These are phyloP conservation scores for Metridium senile DNA, from an alignment of 92 coral and sea anemone species.

Conservation along the genomic window DNA sequence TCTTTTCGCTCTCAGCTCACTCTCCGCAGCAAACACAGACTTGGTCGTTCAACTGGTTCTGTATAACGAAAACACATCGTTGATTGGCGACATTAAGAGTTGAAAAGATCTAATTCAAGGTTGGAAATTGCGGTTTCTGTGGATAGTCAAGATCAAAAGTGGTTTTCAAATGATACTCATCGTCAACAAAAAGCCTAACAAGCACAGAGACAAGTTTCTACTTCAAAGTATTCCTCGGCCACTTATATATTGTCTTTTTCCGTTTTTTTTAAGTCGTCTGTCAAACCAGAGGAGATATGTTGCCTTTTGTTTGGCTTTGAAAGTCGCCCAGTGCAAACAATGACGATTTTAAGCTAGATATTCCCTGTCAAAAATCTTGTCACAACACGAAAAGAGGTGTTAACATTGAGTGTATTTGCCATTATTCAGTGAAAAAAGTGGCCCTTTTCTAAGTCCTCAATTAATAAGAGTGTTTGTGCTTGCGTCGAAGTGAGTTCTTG, in stretches of 20 bases:
- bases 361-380: not conserved
- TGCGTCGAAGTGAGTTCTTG: not conserved
- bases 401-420: conserved; percentile 5
- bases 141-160: not conserved
- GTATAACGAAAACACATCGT: no score
- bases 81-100: no score
- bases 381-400: not conserved
- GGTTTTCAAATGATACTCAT: conserved; percentile 3
- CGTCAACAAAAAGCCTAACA: not conserved
- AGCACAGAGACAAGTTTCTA: not conserved
- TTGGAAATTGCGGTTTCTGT: not conserved
- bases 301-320: not conserved
- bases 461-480: not conserved
- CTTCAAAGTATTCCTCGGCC: not conserved
- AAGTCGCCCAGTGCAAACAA: not conserved
- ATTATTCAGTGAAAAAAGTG: conserved; percentile 1
- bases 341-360: not conserved
- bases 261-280: not conserved
- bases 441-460: not conserved
- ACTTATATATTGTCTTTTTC: not conserved
- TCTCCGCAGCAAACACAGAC: not conserved
- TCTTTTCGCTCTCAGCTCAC: no score
- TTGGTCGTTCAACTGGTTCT: not conserved
- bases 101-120: not conserved
- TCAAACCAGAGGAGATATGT: not conserved